A percentile compares a stretch with the other conserved stretches of the same genome.
phyloP scores from a whole-genome alignment of 2,797 vertebrate species.

The Hippocampus kuda region DNA sequence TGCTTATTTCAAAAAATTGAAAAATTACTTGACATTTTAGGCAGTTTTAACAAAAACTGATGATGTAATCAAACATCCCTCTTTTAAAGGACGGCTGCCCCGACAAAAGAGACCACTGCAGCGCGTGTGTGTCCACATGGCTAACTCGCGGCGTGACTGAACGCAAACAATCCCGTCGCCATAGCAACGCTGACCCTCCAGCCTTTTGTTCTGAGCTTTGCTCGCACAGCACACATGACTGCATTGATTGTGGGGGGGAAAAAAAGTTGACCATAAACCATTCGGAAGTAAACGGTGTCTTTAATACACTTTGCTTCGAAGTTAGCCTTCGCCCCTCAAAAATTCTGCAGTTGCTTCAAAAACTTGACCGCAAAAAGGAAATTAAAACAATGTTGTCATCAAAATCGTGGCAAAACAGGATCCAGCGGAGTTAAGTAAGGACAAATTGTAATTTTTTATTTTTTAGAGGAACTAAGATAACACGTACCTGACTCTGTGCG shows the following conservation, averaged over 20 bases:
- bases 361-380: not conserved
- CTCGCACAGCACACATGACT: conserved; percentile 53
- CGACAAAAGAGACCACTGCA: conserved; percentile 49
- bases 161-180: conserved; percentile 68
- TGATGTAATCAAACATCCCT: conserved; percentile 31
- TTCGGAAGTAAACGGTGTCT: conserved; percentile 52
- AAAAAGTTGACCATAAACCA: conserved; percentile 56
- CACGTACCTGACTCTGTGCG: not conserved
- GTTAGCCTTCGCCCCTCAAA: too few relatives aligned
- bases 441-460: not conserved
- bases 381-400: not conserved
- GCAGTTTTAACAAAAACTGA: not conserved
- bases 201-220: conserved; percentile 11
- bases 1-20: too few relatives aligned
- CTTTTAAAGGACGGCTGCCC: conserved; percentile 27
- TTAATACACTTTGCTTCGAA: not conserved
- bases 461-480: not conserved
- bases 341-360: too few relatives aligned
- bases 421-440: not conserved
- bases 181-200: conserved; percentile 55
- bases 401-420: not conserved
- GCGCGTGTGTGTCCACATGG: conserved; percentile 40
- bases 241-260: conserved; percentile 54
- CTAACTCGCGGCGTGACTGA: conserved; percentile 54
- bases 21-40: too few relatives aligned